Evolutionary conservation across 1,140 invertebrate genomes (phyloP), one percentile per base, ranked within the genome.

Genomic region (Tetragonula clypearis): DNA sequence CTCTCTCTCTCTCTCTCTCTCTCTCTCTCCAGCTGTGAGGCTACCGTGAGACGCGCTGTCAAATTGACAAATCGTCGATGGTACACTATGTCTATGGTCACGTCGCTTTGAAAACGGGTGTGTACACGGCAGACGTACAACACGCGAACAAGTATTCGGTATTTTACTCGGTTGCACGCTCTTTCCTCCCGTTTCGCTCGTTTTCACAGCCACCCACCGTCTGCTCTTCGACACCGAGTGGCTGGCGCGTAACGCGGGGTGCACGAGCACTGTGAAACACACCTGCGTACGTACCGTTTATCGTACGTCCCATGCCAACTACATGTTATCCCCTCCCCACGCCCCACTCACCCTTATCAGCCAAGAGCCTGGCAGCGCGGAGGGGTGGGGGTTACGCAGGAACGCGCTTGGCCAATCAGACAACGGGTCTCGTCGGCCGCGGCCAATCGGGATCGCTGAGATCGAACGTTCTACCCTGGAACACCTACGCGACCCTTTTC

Each of bases 401-500:
- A 76, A 62, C 21, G 0, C 15, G 6, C 1, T 72, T 58, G 58
- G 5, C 88, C 87, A 88, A 88, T 89, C 78, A 58, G 8, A 0
- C 4, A 4, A 6, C 1, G 21, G 87, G 77, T 81, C 82, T 84
- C 68, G 87, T 19, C 30, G 15, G 49, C 30, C 35, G 8, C 68
- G 62, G 15, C 90, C 90, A 91, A 91, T 87, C 49, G 55, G 5
- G 3, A 15, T 3, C 1, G 8, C 21, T 69, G 72, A 84, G 30
- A 87, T 86, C 76, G 49, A 79, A 88, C 8, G 30, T 62, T 69
- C 19, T 84, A 87, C 83, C 77, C 86, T 87, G 76, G 74, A 85
- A 90, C 90, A 90, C 90, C 86, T 84, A 89, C 88, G 86, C 86
- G 49, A 79, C 80, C 74, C 75, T 76, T 79, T 71, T 85, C 86